phyloP scores from a whole-genome alignment of 37 sponge, comb jelly and placozoan species.

The Diacarnus erythraeanus region DNA sequence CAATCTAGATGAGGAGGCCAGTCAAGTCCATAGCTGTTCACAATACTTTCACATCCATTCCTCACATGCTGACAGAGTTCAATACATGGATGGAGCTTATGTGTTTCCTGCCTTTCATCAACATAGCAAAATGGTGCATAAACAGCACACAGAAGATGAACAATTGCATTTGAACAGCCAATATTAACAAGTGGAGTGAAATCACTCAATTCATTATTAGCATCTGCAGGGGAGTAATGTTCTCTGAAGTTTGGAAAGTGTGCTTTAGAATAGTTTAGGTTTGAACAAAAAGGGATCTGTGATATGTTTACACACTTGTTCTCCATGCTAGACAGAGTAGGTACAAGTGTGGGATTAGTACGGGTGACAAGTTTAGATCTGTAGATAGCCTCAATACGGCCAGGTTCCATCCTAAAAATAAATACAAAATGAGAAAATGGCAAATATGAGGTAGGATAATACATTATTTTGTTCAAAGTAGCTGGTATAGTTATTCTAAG shows the following conservation, averaged over 20 bases:
- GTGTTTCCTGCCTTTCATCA: neutral
- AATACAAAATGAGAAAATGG: too few species aligned
- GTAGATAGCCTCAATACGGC: too few species aligned
- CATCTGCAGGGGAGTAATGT: neutral
- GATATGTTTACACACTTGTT: neutral
- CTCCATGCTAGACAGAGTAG: neutral
- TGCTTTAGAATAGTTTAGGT: neutral
- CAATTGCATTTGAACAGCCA: neutral
- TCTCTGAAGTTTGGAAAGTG: neutral
- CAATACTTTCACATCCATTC: neutral
- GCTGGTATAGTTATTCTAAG: too few species aligned
- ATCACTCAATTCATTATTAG: neutral
- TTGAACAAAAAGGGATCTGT: neutral
- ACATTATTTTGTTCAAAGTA: too few species aligned
- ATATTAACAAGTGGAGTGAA: neutral
- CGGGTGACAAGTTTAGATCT: too few species aligned
- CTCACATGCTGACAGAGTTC: neutral
- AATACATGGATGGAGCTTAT: neutral
- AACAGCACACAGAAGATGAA: neutral
- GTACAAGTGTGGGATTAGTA: too few species aligned
- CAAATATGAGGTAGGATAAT: too few species aligned
- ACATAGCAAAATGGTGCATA: neutral
- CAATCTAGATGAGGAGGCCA: neutral
- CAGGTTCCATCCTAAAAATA: too few species aligned
- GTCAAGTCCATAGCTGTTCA: neutral